Evolutionary conservation across 2,113 vertebrate species (phyloP).

Genomic region (Nibea albiflora): DNA sequence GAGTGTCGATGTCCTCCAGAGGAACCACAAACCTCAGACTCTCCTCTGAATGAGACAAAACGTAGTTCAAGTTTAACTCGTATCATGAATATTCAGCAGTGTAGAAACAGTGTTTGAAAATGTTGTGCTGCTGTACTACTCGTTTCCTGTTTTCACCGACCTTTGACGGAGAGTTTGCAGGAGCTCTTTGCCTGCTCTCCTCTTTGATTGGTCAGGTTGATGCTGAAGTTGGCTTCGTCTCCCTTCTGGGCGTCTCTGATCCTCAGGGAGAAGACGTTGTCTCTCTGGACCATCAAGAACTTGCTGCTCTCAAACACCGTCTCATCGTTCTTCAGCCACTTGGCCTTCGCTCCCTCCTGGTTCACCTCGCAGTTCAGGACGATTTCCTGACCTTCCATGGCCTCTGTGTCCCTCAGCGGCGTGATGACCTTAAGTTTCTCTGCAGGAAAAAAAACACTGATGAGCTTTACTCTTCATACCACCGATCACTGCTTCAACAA

Average conservation of each 20-base stretch:
- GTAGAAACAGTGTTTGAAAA: too few species aligned
- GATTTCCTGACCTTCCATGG: slow-evolving; percentile 91
- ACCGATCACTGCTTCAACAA: too few species aligned
- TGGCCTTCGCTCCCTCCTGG: slow-evolving; percentile 95
- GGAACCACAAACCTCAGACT: slow-evolving; percentile 93
- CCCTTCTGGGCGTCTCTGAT: slow-evolving; percentile 90
- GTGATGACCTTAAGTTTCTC: slow-evolving; percentile 96
- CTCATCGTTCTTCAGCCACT: slow-evolving; percentile 95
- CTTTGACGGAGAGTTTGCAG: slow-evolving; percentile 89
- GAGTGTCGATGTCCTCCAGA: slow-evolving; percentile 95
- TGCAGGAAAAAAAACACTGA: slow-evolving; percentile 65
- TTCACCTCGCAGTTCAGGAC: slow-evolving; percentile 98
- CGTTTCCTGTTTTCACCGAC: slow-evolving; percentile 74
- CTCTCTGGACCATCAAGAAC: slow-evolving; percentile 93
- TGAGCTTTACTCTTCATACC: not conserved
- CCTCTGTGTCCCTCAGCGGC: slow-evolving; percentile 92
- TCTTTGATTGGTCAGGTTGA: slow-evolving; percentile 91
- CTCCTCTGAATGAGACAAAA: slow-evolving; percentile 87
- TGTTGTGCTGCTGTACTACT: too few species aligned
- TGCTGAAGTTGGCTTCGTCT: slow-evolving; percentile 89
- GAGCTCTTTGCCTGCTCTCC: slow-evolving; percentile 92
- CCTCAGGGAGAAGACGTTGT: slow-evolving; percentile 94
- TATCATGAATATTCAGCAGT: too few species aligned
- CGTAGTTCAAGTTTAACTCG: not conserved
- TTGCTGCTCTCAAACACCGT: slow-evolving; percentile 96